Evolutionary conservation across 2,888 invertebrate species (phyloP).

Genomic region (Cerceris rybyensis): DNA sequence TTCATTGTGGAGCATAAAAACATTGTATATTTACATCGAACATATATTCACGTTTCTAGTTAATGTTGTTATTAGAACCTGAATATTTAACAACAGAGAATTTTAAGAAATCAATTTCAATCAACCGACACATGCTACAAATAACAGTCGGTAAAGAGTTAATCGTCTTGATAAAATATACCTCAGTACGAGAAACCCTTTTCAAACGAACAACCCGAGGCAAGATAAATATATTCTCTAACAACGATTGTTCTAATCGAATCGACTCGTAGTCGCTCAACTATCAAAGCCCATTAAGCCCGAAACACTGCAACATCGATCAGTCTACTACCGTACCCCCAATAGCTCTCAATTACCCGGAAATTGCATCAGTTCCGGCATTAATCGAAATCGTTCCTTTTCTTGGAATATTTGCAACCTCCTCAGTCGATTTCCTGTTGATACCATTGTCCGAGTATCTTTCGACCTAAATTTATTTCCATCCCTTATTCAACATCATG

Average conservation of each 20-base stretch:
- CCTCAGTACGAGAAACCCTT: too few species aligned
- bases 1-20: too few species aligned
- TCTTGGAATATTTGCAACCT: not conserved
- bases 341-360: not conserved
- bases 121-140: too few species aligned
- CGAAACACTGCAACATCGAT: not conserved
- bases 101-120: too few species aligned
- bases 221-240: not conserved
- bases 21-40: too few species aligned
- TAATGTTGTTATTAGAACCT: too few species aligned
- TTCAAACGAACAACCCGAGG: not conserved
- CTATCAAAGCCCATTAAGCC: not conserved
- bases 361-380: not conserved
- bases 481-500: not conserved
- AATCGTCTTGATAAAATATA: too few species aligned
- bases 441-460: not conserved
- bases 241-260: slow-evolving; percentile 2
- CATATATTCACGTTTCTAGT: too few species aligned
- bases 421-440: not conserved
- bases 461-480: not conserved
- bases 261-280: not conserved
- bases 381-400: not conserved
- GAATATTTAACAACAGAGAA: too few species aligned
- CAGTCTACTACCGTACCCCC: not conserved
- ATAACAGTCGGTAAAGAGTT: too few species aligned